Evolutionary conservation across 2,888 invertebrate species (phyloP), one percentile per base, ranked within the genome.

Genomic region (Pristionchus maxplancki): DNA sequence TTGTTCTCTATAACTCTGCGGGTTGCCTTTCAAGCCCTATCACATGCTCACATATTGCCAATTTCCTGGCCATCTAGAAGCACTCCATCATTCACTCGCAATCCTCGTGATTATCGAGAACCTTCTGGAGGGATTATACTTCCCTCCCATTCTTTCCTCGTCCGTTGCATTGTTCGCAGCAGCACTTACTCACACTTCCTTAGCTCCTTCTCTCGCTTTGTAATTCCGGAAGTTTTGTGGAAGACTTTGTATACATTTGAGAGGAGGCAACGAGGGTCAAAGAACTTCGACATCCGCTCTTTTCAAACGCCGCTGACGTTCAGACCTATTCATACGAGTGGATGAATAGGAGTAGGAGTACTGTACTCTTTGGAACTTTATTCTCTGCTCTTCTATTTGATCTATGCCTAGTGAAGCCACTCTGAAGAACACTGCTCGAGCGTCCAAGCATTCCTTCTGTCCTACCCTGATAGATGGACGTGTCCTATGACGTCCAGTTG

Each of bases 261-360:
- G 78, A 78, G 78, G 48, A 78, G 78, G 37, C 11, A 44, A n/a
- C n/a, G n/a, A 40, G 28, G 15, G 44, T 28, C 40, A 78, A 40
- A 74, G 78, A 78, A 78, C 78, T 78, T 78, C 48, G 78, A n/a
- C 78, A 48, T n/a, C n/a, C 78, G 78, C 78, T 78, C 44, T 48
- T 74, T 78, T 78, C 78, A 78, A 78, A 17, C 17, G 71, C 44
- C 48, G 71, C 44, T 78, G 78, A 78, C 78, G 78, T 78, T 78
- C 78, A 44, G 20, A 11, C 1, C 78, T 20, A 48, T 78, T 71
- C 71, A 78, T 24, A 48, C 78, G 20, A 37, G 20, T 24, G n/a
- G 37, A 20, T 37, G 37, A 71, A 71, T 37, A 8, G 17, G 71
- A 71, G 64, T 67, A 67, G 34, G 34, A 31, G 31, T 71, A 71